Conservation (phyloP, 2,113 vertebrate species). For the Nibea albiflora region DNA sequence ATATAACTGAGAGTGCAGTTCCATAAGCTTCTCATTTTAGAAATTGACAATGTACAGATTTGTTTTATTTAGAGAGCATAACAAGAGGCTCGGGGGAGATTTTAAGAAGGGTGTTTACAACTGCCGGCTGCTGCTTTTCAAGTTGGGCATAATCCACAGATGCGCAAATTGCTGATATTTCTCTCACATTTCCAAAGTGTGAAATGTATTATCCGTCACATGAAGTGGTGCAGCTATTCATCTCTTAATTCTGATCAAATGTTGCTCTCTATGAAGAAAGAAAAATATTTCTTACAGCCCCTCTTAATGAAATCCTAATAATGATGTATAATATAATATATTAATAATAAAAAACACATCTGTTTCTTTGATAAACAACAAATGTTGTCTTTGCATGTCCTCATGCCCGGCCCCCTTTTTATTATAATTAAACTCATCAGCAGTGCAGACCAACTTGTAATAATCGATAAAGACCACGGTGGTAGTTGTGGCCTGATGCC, state of each 20-base stretch:
- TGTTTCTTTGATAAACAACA: not conserved
- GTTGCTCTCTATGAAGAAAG: not conserved
- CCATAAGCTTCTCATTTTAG: slow-evolving; percentile 64
- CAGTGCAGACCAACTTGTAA: not conserved
- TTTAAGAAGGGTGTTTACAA: slow-evolving; percentile 60
- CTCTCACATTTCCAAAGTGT: not conserved
- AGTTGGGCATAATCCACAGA: slow-evolving; percentile 11
- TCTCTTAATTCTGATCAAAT: not conserved
- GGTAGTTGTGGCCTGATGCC: slow-evolving; percentile 49
- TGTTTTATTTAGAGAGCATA: slow-evolving; percentile 55
- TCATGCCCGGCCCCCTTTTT: not conserved
- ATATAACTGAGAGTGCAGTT: slow-evolving; percentile 59
- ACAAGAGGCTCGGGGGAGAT: slow-evolving; percentile 51
- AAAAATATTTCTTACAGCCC: not conserved
- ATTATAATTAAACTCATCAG: slow-evolving; percentile 49
- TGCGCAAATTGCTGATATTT: not conserved
- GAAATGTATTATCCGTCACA: not conserved
- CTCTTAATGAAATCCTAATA: not conserved
- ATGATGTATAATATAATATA: too few relatives aligned
- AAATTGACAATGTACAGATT: slow-evolving; percentile 58
- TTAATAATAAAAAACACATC: too few relatives aligned
- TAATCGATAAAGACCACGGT: slow-evolving; percentile 34
- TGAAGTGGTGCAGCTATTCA: not conserved
- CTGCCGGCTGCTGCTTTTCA: slow-evolving; percentile 13
- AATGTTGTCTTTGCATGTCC: not conserved